Conservation (phyloP, 2,797 vertebrate genomes). For the Protonibea diacanthus region DNA sequence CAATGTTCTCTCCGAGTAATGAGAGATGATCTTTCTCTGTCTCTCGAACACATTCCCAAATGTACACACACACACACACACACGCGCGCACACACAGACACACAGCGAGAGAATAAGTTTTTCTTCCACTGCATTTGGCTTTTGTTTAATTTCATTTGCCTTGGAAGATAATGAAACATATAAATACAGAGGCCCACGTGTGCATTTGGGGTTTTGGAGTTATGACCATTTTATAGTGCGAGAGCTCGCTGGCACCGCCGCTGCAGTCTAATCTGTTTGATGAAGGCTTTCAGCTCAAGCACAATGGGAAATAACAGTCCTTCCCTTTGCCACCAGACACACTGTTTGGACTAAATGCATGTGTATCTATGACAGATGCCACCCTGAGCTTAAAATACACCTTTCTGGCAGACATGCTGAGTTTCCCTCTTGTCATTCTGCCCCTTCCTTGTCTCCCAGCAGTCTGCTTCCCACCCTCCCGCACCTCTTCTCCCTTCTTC, state of each 20-base stretch:
- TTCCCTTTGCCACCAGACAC: constrained; percentile 18
- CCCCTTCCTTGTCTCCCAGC: constrained; percentile 50
- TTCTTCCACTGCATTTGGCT: constrained; percentile 66
- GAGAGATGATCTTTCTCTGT: constrained; percentile 62
- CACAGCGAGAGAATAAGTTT: constrained; percentile 42
- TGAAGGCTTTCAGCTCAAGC: constrained; percentile 54
- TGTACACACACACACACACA: constrained; percentile 13
- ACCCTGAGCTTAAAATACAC: constrained; percentile 33
- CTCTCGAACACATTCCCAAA: constrained; percentile 38
- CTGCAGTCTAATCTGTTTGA: constrained; percentile 66
- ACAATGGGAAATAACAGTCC: constrained; percentile 34
- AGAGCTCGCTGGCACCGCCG: constrained; percentile 57
- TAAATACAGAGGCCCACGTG: constrained; percentile 78
- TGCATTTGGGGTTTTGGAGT: constrained; percentile 72
- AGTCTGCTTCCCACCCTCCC: constrained; percentile 48
- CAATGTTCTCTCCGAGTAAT: constrained; percentile 67
- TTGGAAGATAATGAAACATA: constrained; percentile 83
- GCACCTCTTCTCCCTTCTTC: constrained; percentile 41
- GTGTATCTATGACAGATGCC: constrained; percentile 17
- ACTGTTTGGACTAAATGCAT: constrained; percentile 28
- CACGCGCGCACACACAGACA: not conserved
- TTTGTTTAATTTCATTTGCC: constrained; percentile 83
- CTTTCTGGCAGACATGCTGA: constrained; percentile 27
- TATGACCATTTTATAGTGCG: constrained; percentile 72
- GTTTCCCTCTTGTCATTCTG: constrained; percentile 32